phyloP scores from a whole-genome alignment of 2,888 invertebrate genomes.

The Pycnomerus fuliginosus region DNA sequence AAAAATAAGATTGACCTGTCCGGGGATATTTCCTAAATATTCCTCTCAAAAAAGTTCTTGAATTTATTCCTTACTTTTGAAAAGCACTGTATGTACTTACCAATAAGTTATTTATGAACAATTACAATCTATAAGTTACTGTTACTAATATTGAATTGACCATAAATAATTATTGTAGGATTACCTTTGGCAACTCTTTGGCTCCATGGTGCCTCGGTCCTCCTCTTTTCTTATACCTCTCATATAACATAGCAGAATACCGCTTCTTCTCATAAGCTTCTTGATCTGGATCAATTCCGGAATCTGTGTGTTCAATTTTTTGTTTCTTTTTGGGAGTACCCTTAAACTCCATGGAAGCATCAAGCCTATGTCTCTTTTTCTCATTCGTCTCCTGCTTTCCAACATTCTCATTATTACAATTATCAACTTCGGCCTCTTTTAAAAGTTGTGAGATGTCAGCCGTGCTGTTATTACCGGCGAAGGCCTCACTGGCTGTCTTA shows the following conservation, averaged over 20 bases:
- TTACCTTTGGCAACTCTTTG: constrained; percentile 80
- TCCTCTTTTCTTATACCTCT: constrained; percentile 73
- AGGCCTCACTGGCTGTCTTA: constrained; percentile 40
- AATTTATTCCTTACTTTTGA: too few relatives aligned
- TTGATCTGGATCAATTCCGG: constrained; percentile 60
- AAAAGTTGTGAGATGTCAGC: constrained; percentile 23
- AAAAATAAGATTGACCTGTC: too few relatives aligned
- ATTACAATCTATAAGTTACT: constrained; percentile 3
- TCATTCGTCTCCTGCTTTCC: constrained; percentile 11
- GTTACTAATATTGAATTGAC: too few relatives aligned
- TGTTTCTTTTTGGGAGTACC: constrained; percentile 37
- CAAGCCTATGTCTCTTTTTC: constrained; percentile 18
- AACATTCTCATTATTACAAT: constrained; percentile 7
- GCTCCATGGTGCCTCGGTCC: constrained; percentile 80
- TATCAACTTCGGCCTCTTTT: constrained; percentile 11
- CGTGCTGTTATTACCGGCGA: background rate
- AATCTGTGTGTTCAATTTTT: constrained; percentile 43
- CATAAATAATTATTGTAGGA: constrained; percentile 2
- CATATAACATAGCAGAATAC: constrained; percentile 66
- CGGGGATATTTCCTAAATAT: too few relatives aligned
- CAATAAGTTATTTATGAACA: too few relatives aligned
- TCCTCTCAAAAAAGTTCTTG: too few relatives aligned
- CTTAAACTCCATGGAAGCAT: constrained; percentile 1
- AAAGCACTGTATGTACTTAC: too few relatives aligned
- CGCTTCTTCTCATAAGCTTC: constrained; percentile 68